Evolutionary conservation across 2,888 invertebrate species (phyloP), one percentile per base, ranked within the genome.

Genomic region (Parnassius smintheus): DNA sequence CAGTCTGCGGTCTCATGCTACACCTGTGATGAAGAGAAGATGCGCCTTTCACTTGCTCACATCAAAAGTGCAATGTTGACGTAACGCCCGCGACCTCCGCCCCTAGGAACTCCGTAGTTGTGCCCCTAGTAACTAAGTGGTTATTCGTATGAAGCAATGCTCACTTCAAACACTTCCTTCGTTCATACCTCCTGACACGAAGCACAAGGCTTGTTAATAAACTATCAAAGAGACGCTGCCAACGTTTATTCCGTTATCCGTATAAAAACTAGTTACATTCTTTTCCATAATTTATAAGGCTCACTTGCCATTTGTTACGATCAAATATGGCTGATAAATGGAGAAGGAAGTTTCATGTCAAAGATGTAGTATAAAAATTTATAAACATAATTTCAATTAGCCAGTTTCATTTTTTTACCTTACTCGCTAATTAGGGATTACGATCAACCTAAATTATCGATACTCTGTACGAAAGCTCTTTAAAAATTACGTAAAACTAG

Each of bases 51-150:
- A 90, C 91, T 88, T 74, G 81, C 12, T 49, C 49, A 83, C 81
- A 87, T 90, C 82, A 91, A 91, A 90, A 90, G 91, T 90, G 90
- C 89, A 88, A 76, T 73, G 75, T 76, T 88, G 86, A 87, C 82
- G 90, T 85, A 89, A 90, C 76, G 59, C 58, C 62, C 58, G 52
- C 72, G 82, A 88, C 84, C 88, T 77, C 62, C 77, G 85, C 86
- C 85, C 88, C 80, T 74, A 35, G 4, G 4, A 35, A 7, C 35
- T 35, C 4, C 18, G 18, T 18, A 18, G 18, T 18, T 18, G 18
- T 18, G 18, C 18, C 18, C 18, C 18, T 18, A 18, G 18, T 18
- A 7, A 7, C 35, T 35, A 7, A 7, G 3, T 25, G 25, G 25
- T 7, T 35, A 35, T 35, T 56, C 68, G 70, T 61, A 67, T 67